A percentile compares a stretch with the other conserved stretches of the same genome.
Evolutionary conservation across 2,888 invertebrate genomes (phyloP).

Genomic region (Andrena dorsata): DNA sequence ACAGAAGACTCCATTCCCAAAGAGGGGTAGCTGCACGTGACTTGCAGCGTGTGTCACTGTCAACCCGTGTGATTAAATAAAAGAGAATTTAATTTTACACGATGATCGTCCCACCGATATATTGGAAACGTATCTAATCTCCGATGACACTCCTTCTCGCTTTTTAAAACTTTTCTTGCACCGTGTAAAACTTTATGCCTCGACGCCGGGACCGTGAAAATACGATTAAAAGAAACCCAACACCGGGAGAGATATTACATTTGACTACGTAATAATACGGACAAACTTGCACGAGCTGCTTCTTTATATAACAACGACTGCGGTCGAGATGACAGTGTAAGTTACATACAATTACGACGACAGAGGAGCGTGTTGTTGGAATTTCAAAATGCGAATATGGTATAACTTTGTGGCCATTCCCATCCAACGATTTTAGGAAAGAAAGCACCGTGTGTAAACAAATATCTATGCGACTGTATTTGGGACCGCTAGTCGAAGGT

Average conservation of each 20-base stretch:
- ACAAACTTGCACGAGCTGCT: neutral
- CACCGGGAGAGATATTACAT: neutral
- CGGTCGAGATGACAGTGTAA: neutral
- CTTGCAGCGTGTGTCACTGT: conserved; percentile 66
- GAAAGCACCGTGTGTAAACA: neutral
- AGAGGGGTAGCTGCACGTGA: conserved; percentile 74
- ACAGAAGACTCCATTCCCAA: conserved; percentile 27
- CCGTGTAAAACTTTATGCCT: neutral
- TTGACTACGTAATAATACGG: neutral
- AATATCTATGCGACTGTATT: neutral
- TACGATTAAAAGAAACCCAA: neutral
- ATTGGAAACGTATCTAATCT: neutral
- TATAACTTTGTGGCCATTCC: neutral
- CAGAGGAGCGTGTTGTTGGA: neutral
- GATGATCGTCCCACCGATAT: neutral
- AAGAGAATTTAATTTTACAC: conserved; percentile 27
- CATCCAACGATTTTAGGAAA: neutral
- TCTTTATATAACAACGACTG: neutral
- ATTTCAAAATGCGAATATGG: neutral
- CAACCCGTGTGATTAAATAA: conserved; percentile 49
- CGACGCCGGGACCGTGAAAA: neutral
- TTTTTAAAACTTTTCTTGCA: neutral
- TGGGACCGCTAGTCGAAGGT: neutral
- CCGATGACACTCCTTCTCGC: too few species aligned
- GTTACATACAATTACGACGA: neutral